phyloP scores from a whole-genome alignment of 2,797 vertebrate species.

The Galagoides demidoff region DNA sequence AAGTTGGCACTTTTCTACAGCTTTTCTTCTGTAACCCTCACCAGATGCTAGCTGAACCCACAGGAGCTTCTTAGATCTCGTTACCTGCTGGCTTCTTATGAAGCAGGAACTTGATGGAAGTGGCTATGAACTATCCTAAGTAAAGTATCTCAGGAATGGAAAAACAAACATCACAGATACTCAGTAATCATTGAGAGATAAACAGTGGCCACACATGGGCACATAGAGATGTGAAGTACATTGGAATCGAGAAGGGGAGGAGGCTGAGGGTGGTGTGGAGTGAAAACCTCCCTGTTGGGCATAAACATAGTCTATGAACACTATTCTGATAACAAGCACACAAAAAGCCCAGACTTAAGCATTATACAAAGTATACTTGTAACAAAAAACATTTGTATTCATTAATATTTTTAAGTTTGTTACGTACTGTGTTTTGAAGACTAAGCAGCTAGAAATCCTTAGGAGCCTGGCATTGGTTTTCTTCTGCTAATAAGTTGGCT shows the following conservation, averaged over 20 bases:
- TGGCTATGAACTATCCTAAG: not conserved
- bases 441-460: not conserved
- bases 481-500: not conserved
- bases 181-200: not conserved
- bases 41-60: not conserved
- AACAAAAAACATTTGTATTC: not conserved
- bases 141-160: not conserved
- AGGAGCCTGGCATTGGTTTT: not conserved
- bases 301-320: not conserved
- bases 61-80: not conserved
- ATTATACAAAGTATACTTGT: not conserved
- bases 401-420: not conserved
- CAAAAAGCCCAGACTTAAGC: not conserved
- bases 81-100: not conserved
- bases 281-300: not conserved
- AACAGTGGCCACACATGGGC: not conserved
- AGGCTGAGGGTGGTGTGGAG: not conserved
- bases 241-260: not conserved
- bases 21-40: not conserved
- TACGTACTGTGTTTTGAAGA: not conserved
- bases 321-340: not conserved
- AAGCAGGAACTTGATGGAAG: not conserved
- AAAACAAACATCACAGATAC: not conserved
- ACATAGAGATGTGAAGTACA: not conserved
- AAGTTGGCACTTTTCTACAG: not conserved